phyloP scores from a whole-genome alignment of 2,113 vertebrate species.

The Amblyornis subalaris region DNA sequence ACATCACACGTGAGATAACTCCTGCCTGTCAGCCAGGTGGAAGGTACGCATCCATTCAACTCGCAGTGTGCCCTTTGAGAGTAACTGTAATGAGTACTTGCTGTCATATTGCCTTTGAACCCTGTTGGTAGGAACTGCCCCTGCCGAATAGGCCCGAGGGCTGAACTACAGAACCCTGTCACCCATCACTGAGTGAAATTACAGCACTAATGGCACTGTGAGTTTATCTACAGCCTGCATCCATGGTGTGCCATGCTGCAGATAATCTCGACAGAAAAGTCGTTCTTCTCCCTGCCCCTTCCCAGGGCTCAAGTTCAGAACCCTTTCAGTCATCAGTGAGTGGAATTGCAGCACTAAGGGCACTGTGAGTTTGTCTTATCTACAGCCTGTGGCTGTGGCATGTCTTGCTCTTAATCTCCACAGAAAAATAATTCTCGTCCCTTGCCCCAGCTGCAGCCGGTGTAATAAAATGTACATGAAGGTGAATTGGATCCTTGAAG shows the following conservation, averaged over 20 bases:
- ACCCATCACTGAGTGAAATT: neutral
- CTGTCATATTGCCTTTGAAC: neutral
- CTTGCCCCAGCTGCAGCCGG: neutral
- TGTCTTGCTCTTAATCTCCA: neutral
- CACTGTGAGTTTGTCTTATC: neutral
- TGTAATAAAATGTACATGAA: neutral
- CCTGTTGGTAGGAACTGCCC: rapidly evolving
- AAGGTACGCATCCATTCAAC: rapidly evolving
- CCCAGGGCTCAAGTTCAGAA: neutral
- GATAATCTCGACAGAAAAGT: neutral
- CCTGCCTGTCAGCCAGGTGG: neutral
- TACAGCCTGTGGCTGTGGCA: neutral
- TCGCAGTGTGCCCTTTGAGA: neutral
- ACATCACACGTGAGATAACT: rapidly evolving
- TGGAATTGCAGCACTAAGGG: neutral
- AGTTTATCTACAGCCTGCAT: neutral
- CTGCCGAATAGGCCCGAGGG: neutral
- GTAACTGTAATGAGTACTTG: neutral
- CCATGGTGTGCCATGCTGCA: neutral
- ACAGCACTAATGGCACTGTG: neutral
- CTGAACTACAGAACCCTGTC: neutral
- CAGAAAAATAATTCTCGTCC: neutral
- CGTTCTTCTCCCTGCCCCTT: neutral
- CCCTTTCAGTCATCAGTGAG: neutral
- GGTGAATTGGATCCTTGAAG: neutral